Evolutionary conservation across 2,113 vertebrate species (phyloP).

Genomic region (Istiophorus platypterus): DNA sequence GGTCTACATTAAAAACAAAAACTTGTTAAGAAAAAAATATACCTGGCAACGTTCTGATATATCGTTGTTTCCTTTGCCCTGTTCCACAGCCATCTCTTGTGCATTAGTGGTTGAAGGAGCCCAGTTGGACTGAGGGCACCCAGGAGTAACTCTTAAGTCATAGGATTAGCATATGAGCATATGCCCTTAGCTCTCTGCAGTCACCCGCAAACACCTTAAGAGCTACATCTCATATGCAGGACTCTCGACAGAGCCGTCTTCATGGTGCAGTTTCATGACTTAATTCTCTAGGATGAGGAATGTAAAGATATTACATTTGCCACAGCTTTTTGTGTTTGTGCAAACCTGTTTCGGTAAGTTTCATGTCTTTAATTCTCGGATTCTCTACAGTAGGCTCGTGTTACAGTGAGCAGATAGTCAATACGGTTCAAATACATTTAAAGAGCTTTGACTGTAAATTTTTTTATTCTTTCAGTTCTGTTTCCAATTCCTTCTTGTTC

Average conservation of each 20-base stretch:
- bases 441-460: neutral
- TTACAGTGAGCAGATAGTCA: constrained; percentile 1
- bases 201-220: constrained; percentile 69
- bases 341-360: constrained; percentile 91
- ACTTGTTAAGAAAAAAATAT: neutral
- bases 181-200: constrained; percentile 79
- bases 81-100: neutral
- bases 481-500: neutral
- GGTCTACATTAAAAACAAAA: neutral
- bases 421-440: neutral
- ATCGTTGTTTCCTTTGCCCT: neutral
- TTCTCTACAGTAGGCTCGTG: neutral
- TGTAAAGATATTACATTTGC: constrained; percentile 73
- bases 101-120: constrained; percentile 27
- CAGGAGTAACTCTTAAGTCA: constrained; percentile 84
- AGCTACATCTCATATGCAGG: constrained; percentile 57
- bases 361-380: neutral
- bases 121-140: constrained; percentile 67
- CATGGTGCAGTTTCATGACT: constrained; percentile 66
- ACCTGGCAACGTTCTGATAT: neutral
- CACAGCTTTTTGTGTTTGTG: constrained; percentile 85
- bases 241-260: constrained; percentile 52
- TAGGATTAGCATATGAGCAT: constrained; percentile 92
- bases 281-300: constrained; percentile 87
- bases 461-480: neutral